Evolutionary conservation across 2,113 vertebrate species (phyloP).

Genomic region (Cynopterus brachyotis): DNA sequence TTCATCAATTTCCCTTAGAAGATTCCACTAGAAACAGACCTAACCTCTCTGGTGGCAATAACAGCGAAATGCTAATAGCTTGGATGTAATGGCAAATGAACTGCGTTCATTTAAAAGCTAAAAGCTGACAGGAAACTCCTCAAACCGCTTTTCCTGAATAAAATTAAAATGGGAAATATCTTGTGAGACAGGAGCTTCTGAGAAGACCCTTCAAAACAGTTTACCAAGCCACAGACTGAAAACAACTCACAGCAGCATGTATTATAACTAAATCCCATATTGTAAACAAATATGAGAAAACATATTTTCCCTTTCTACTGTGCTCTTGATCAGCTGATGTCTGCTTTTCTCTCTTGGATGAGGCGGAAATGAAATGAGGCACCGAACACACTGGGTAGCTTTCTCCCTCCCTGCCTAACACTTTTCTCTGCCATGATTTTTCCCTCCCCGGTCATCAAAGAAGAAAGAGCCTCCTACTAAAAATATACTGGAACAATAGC

Average conservation of each 20-base stretch:
- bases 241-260: not conserved
- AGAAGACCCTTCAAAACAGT: not conserved
- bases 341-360: not conserved
- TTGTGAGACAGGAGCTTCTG: not conserved
- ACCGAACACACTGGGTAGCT: not conserved
- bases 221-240: not conserved
- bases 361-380: not conserved
- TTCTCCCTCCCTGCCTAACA: not conserved
- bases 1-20: slow-evolving; percentile 70
- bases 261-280: not conserved
- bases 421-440: not conserved
- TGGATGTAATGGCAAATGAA: not conserved
- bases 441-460: not conserved
- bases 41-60: not conserved
- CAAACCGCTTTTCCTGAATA: not conserved
- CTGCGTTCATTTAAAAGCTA: not conserved
- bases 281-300: not conserved
- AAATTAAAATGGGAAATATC: not conserved
- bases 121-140: not conserved
- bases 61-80: not conserved
- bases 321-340: not conserved
- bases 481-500: slow-evolving; percentile 32
- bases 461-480: slow-evolving; percentile 11
- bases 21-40: slow-evolving; percentile 17
- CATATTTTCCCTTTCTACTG: not conserved